Evolutionary conservation across 2,113 vertebrate genomes (phyloP), one percentile per base, ranked within the genome.

Genomic region (Numida meleagris): DNA sequence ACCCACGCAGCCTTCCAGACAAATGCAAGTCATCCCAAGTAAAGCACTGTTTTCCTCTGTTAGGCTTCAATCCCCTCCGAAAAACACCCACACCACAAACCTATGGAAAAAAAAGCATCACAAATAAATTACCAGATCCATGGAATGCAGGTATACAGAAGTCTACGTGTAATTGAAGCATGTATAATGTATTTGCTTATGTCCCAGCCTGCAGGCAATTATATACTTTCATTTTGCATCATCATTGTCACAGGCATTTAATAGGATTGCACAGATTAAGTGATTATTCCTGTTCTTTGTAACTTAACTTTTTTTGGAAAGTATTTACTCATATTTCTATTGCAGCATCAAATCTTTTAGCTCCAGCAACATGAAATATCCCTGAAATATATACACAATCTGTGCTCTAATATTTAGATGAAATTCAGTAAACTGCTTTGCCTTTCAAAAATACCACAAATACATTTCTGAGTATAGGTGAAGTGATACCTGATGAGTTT

Each of bases 341-440:
- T 38, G 33, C 8, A 6, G 20, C 13, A 12, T 63, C 31, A 71
- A 59, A 78, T 91, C 34, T 50, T 10, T 24, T 12, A 83, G 29
- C 40, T 31, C 13, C 36, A 15, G 4, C 27, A 36, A 55, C 42
- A 5, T 45, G 76, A 94, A 80, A 79, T 27, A 74, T 42, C 40
- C 53, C 45, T 20, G 40, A 65, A 70, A 62, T 9, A 23, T 2
- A 25, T 14, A 17, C 0, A 0, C 51, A 29, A 65, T 25, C 36
- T 43, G 5, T 27, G 36, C 34, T 78, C 27, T 40, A 23, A 36
- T 24, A 71, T 16, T 78, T n/a, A 18, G 15, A 10, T 34, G 9
- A 76, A 82, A 91, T 46, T 58, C 33, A 51, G 16, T 51, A 45
- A 87, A 63, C 38, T 62, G 43, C 4, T 50, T 77, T 86, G 9